Conservation (phyloP, 2,797 vertebrate genomes). For the Coranthus polyacanthus region DNA sequence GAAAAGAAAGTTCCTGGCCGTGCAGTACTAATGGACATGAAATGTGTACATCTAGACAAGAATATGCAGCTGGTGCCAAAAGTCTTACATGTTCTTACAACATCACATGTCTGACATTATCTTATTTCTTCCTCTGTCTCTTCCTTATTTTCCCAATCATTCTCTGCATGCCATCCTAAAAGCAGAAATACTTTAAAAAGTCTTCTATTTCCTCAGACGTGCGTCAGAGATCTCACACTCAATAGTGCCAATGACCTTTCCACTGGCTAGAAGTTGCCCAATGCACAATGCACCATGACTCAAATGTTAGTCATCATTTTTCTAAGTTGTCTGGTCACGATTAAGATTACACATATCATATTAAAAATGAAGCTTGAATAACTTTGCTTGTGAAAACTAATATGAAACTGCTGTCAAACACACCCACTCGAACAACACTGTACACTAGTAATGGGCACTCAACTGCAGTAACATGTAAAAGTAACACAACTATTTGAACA, state of each 20-base stretch:
- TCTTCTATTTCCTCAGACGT: conserved; percentile 30
- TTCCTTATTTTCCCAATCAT: conserved; percentile 27
- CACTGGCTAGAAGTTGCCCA: conserved; percentile 14
- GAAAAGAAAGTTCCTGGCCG: not conserved
- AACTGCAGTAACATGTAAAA: too few relatives aligned
- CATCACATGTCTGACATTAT: conserved; percentile 8
- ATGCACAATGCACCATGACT: conserved; percentile 28
- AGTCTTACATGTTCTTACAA: not conserved
- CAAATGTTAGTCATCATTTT: conserved; percentile 36
- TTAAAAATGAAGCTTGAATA: too few relatives aligned
- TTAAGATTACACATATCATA: too few relatives aligned
- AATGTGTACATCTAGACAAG: conserved; percentile 9
- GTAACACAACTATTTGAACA: too few relatives aligned
- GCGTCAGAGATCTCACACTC: conserved; percentile 40
- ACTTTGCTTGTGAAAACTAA: too few relatives aligned
- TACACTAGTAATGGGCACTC: too few relatives aligned
- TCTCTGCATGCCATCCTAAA: conserved; percentile 37
- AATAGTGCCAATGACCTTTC: conserved; percentile 19
- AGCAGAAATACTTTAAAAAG: conserved; percentile 56
- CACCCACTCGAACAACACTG: too few relatives aligned
- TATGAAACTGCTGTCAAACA: too few relatives aligned
- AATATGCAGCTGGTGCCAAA: not conserved
- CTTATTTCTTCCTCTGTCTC: conserved; percentile 35
- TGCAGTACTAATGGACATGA: too few relatives aligned
- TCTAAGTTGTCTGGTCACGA: conserved; percentile 31